Percentiles rank a stretch among this genome's conserved stretches.
phyloP scores from a whole-genome alignment of 1,140 invertebrate species.

The Drosophila seguyi region DNA sequence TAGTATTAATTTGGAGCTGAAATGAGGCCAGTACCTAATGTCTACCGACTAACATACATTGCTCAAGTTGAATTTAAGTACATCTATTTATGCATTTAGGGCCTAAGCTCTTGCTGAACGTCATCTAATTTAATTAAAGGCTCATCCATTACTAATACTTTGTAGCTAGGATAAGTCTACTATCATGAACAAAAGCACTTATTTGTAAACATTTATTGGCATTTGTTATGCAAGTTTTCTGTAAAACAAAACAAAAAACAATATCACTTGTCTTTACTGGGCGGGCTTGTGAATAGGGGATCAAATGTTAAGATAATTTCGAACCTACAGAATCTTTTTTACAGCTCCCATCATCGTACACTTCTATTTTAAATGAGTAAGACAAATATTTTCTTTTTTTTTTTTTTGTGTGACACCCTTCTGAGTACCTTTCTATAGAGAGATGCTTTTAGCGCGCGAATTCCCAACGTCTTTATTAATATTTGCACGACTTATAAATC shows the following conservation, averaged over 20 bases:
- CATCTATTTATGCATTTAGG: slow-evolving; percentile 59
- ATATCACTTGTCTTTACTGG: background rate
- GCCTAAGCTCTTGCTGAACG: slow-evolving; percentile 55
- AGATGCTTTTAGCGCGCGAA: background rate
- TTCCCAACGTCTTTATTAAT: background rate
- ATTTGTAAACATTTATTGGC: slow-evolving; percentile 73
- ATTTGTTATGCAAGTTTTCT: slow-evolving; percentile 57
- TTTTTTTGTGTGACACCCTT: background rate
- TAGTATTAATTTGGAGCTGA: slow-evolving; percentile 69
- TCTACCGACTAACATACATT: slow-evolving; percentile 41
- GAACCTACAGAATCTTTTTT: background rate
- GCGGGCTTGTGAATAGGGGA: background rate
- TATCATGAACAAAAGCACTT: slow-evolving; percentile 61
- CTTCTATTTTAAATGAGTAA: background rate
- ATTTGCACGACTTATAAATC: background rate
- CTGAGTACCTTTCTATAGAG: background rate
- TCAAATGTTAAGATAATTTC: background rate
- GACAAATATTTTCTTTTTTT: background rate
- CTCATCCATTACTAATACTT: slow-evolving; percentile 28
- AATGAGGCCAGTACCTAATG: slow-evolving; percentile 64
- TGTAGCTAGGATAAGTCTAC: slow-evolving; percentile 52
- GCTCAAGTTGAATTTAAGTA: slow-evolving; percentile 57
- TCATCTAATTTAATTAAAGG: slow-evolving; percentile 52
- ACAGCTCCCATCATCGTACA: no score
- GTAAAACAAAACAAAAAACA: slow-evolving; percentile 19